These are phyloP conservation scores for Pluvialis apricaria DNA, from an alignment of 2,113 vertebrate species.

Conservation along the genomic window DNA sequence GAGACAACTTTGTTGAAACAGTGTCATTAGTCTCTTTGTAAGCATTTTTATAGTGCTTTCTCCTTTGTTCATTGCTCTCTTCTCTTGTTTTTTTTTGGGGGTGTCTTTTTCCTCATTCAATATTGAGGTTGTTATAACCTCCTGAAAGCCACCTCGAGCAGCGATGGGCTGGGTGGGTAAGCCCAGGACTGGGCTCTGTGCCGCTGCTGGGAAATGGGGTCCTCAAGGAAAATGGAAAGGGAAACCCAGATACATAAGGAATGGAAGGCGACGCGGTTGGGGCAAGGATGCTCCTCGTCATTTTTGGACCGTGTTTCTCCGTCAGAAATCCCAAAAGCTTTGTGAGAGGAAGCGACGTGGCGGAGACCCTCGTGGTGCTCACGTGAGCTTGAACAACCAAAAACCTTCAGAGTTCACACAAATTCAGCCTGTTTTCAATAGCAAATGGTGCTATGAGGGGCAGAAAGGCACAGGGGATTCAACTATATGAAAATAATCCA, in stretches of 20 bases:
- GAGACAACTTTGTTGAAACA: slow-evolving; percentile 6
- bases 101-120: not conserved
- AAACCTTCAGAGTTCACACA: not conserved
- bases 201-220: not conserved
- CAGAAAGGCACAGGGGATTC: not conserved
- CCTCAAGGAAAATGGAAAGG: not conserved
- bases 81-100: too few species aligned
- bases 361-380: not conserved
- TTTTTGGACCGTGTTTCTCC: not conserved
- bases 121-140: fast-evolving
- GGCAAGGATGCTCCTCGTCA: not conserved
- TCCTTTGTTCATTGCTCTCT: not conserved
- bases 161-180: not conserved
- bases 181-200: fast-evolving
- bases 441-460: not conserved
- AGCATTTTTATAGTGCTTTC: not conserved
- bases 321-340: not conserved
- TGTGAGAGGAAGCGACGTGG: fast-evolving
- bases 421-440: not conserved
- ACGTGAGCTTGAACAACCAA: not conserved
- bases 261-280: not conserved
- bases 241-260: not conserved
- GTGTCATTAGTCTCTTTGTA: not conserved
- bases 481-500: not conserved
- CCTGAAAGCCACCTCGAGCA: not conserved